Evolutionary conservation across 2,113 vertebrate species (phyloP), one percentile per base, ranked within the genome.

Genomic region (Saccopteryx bilineata): DNA sequence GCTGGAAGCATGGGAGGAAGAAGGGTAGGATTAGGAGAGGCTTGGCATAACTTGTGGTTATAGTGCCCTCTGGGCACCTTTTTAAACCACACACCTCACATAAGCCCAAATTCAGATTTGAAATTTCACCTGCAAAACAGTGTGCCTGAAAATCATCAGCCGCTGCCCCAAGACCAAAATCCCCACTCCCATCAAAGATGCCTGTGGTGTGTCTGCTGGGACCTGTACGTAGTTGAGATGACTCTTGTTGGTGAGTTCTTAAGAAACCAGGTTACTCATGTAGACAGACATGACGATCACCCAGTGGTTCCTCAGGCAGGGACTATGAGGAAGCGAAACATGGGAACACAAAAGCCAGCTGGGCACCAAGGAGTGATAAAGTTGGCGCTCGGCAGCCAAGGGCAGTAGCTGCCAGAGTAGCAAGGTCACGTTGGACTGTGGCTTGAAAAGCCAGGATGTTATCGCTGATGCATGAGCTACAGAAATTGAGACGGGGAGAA

Each of bases 361-460:
- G 65, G 52, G 74, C 18, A 19, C 13, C 58, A 9, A 54, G 68
- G 74, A 75, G 81, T 10, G 65, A 39, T 23, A 7, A 6, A 31
- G 9, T 14, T 33, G 83, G 76, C 23, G 19, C 63, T 52, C 1
- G 2, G 87, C 52, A 15, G 7, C 52, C 4, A 5, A 76, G 74
- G 50, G 74, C 5, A 31, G 19, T 18, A 52, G 26, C 50, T 31
- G 74, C 28, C 74, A n/a, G 74, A 76, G 26, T 76, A 52, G 31
- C 74, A 31, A 80, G 50, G 52, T 76, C 58, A 2, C 13, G 1
- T 12, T 58, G 26, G 87, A 80, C 39, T 8, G 31, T 54, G 5
- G 79, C 58, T 90, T 75, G 65, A 58, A 75, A 66, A 82, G 68
- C 50, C 50, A 39, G 94, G 74, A 26, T 76, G 78, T 48, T 76